Percentiles rank a stretch among this genome's conserved stretches.
Evolutionary conservation across 2,888 invertebrate species (phyloP).

Genomic region (Lysandra bellargus): DNA sequence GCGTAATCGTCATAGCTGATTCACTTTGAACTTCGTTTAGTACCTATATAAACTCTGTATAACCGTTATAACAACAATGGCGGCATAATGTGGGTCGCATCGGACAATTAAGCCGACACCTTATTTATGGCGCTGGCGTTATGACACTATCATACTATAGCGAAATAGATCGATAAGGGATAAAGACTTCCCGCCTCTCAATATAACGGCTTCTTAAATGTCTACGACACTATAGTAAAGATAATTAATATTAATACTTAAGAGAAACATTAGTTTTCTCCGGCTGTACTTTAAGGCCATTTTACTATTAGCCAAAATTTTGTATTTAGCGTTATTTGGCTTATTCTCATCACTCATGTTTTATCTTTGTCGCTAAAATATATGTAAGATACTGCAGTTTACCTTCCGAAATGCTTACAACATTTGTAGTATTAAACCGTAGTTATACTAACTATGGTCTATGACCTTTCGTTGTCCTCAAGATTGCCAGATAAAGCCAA

Average conservation of each 20-base stretch:
- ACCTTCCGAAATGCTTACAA: too few relatives aligned
- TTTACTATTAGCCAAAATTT: background rate
- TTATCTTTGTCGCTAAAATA: too few relatives aligned
- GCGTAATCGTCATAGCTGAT: background rate
- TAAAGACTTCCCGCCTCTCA: background rate
- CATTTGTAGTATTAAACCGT: background rate
- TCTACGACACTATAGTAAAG: background rate
- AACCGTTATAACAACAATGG: conserved; percentile 73
- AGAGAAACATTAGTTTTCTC: background rate
- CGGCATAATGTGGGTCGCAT: conserved; percentile 71
- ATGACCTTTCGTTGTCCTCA: conserved; percentile 48
- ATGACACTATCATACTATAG: conserved; percentile 5
- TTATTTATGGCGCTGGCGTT: background rate
- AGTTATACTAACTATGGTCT: conserved; percentile 38
- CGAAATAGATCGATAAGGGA: conserved; percentile 2
- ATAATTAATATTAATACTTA: background rate
- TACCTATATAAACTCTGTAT: conserved; percentile 44
- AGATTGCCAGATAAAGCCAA: conserved; percentile 45
- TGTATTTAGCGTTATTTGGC: too few relatives aligned
- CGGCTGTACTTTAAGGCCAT: background rate
- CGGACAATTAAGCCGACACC: conserved; percentile 65
- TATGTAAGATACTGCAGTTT: too few relatives aligned
- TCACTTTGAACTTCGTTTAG: background rate
- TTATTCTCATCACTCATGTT: too few relatives aligned
- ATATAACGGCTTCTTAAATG: background rate